phyloP scores from a whole-genome alignment of 2,888 invertebrate species.

The Synergus umbraculus region DNA sequence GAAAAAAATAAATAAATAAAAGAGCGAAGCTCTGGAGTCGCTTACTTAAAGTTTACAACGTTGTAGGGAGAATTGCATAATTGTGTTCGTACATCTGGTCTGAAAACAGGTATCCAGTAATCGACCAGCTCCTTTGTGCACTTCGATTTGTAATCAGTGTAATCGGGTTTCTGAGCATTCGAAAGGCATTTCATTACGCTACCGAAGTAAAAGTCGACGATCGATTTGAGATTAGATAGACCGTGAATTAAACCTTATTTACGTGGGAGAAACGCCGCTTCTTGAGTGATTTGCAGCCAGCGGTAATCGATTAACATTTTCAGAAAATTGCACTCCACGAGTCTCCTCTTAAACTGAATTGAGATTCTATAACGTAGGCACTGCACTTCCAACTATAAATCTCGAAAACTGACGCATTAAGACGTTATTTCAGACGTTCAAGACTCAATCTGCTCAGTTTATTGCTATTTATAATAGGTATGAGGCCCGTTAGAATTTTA shows the following conservation, averaged over 20 bases:
- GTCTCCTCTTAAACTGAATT: conserved; percentile 9
- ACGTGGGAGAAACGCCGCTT: conserved; percentile 35
- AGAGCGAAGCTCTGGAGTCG: background rate
- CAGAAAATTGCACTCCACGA: conserved; percentile 35
- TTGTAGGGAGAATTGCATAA: conserved; percentile 13
- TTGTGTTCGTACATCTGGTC: background rate
- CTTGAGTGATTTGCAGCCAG: conserved; percentile 34
- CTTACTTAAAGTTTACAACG: background rate
- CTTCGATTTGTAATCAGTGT: conserved; percentile 27
- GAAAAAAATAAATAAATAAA: background rate
- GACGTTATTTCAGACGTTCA: conserved; percentile 24
- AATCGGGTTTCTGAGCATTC: conserved; percentile 24
- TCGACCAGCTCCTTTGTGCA: conserved; percentile 14
- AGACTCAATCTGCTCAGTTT: conserved; percentile 25
- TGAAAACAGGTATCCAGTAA: conserved; percentile 29
- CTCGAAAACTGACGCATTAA: conserved; percentile 29
- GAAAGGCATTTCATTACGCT: conserved; percentile 41
- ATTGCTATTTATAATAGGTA: conserved; percentile 16
- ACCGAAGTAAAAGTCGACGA: conserved; percentile 40
- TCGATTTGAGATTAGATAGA: conserved; percentile 41
- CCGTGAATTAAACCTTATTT: conserved; percentile 38
- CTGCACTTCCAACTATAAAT: conserved; percentile 22
- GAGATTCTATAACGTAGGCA: conserved; percentile 19
- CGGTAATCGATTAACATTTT: conserved; percentile 40
- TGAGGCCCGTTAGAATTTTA: conserved; percentile 11